These are phyloP conservation scores for Atta cephalotes DNA, from an alignment of 1,140 invertebrate species.

Conservation along the genomic window DNA sequence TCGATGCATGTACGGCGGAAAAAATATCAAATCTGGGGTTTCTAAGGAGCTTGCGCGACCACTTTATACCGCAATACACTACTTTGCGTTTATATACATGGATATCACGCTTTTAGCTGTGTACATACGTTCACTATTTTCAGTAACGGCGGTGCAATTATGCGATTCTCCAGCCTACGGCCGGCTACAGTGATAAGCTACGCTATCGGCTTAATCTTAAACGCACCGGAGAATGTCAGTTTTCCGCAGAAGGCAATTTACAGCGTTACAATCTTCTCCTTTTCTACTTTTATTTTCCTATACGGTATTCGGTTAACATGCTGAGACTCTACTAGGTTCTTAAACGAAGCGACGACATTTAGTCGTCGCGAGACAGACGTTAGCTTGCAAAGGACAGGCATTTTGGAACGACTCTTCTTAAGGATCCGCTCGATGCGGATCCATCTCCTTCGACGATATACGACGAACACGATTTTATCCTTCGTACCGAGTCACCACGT, in stretches of 20 bases:
- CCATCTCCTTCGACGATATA: conserved; percentile 11
- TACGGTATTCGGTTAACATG: conserved; percentile 26
- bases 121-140: conserved; percentile 34
- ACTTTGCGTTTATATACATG: conserved; percentile 55
- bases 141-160: conserved; percentile 51
- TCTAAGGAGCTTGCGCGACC: conserved; percentile 48
- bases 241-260: conserved; percentile 50
- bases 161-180: conserved; percentile 47
- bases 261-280: conserved; percentile 43
- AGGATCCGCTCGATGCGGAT: conserved; percentile 11
- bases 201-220: conserved; percentile 43
- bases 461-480: conserved; percentile 37
- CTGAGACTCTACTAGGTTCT: conserved; percentile 36
- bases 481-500: neutral
- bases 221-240: conserved; percentile 30
- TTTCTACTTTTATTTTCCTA: conserved; percentile 32
- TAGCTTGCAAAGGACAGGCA: conserved; percentile 45
- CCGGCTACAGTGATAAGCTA: conserved; percentile 41
- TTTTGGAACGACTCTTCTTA: neutral
- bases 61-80: conserved; percentile 37
- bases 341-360: conserved; percentile 4
- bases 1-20: conserved; percentile 44
- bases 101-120: conserved; percentile 12
- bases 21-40: conserved; percentile 60
- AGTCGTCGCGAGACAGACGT: conserved; percentile 23